These are phyloP conservation scores for Mirza zaza DNA, from an alignment of 2,113 vertebrate species.

Conservation along the genomic window DNA sequence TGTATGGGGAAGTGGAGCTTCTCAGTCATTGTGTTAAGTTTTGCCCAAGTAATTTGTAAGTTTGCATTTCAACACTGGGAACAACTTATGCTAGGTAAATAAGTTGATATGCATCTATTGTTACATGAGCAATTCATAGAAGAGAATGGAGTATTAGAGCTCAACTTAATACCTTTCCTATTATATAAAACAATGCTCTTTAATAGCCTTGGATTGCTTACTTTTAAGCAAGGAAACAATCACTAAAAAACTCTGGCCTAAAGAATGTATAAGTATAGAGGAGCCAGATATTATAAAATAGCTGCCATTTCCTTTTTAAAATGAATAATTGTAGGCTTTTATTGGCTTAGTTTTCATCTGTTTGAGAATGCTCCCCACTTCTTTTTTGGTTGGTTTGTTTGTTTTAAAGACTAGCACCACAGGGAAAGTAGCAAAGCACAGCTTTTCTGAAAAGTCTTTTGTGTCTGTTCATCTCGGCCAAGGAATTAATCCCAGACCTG, in stretches of 20 bases:
- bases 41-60: neutral
- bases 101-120: neutral
- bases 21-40: neutral
- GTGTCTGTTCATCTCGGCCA: constrained; percentile 64
- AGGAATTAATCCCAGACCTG: constrained; percentile 69
- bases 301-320: constrained; percentile 58
- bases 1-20: fast-evolving
- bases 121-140: neutral
- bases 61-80: neutral
- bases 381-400: constrained; percentile 60
- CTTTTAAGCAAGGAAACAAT: constrained; percentile 46
- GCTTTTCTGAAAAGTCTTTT: constrained; percentile 72
- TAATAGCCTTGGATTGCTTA: neutral
- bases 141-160: neutral
- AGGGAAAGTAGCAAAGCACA: constrained; percentile 16
- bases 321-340: constrained; percentile 58
- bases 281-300: constrained; percentile 38
- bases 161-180: neutral
- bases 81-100: neutral
- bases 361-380: neutral
- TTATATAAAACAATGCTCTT: neutral
- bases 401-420: constrained; percentile 69
- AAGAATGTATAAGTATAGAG: constrained; percentile 16
- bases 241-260: neutral
- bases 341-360: constrained; percentile 66